Conservation (phyloP, 2,113 vertebrate genomes). For the Mystacornis crossleyi region DNA sequence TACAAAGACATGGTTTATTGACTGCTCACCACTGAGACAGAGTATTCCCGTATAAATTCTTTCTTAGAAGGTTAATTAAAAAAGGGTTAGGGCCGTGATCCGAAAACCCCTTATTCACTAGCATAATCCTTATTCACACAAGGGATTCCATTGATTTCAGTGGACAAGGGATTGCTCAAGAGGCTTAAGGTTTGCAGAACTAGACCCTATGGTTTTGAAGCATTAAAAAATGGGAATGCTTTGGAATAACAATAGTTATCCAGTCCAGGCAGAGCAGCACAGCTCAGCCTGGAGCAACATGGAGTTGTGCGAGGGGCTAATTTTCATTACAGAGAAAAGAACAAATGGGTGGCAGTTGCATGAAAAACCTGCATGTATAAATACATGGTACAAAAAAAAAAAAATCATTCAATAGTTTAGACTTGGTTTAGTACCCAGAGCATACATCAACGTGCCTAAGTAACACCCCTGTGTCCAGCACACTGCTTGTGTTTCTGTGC, state of each 20-base stretch:
- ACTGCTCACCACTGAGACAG: neutral
- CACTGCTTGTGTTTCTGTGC: fast-evolving
- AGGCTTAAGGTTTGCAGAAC: neutral
- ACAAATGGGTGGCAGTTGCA: neutral
- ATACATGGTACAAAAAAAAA: neutral
- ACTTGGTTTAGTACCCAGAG: neutral
- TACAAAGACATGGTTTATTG: slow-evolving; percentile 55
- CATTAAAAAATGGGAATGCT: neutral
- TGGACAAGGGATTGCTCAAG: neutral
- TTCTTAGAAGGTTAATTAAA: slow-evolving; percentile 44
- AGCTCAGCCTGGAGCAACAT: neutral
- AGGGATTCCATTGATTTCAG: slow-evolving; percentile 6
- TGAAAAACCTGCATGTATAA: neutral
- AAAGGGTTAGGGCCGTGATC: neutral
- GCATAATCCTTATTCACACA: slow-evolving; percentile 7
- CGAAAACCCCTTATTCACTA: slow-evolving; percentile 1
- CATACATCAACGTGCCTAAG: fast-evolving
- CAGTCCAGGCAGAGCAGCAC: neutral
- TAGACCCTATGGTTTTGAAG: neutral
- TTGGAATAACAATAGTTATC: neutral
- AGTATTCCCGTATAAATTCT: slow-evolving; percentile 25
- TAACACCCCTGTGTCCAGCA: neutral
- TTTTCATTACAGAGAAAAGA: neutral
- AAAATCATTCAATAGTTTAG: neutral
- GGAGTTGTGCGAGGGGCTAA: neutral